Evolutionary conservation across 2,888 invertebrate genomes (phyloP), one percentile per base, ranked within the genome.

Genomic region (Tiliacea citrago): DNA sequence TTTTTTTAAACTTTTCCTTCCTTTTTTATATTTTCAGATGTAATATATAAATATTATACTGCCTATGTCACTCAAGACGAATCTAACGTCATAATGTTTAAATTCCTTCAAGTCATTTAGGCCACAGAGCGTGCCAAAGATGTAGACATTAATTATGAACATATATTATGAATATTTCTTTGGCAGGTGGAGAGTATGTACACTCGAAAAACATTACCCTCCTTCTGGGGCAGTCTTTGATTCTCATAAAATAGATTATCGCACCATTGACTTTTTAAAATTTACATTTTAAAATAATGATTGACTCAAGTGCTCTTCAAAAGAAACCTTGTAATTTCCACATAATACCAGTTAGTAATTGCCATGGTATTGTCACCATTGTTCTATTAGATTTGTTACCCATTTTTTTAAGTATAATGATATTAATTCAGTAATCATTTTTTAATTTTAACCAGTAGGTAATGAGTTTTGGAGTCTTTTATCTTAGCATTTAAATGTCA

Each of bases 321-420:
- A 0, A 6, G 6, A 55, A 61, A 82, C 83, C 79, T 83, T 83
- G 66, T 67, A 0, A 70, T 79, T 78, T 67, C 51, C 53, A 79
- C 68, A 57, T 83, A 79, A 83, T 80, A 68, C 39, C 13, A 55
- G 16, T 0, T 6, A 12, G 21, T 79, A 79, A 80, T 79, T 55
- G n/a, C 24, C 55, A 16, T 47, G 13, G 53, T 58, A 69, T 73
- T 80, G 84, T 73, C 61, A 58, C 81, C 21, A 81, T 80, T 84
- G 81, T 79, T 83, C 45, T 79, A 45, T 0, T 58, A 49, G 24
- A 45, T 47, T 62, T 70, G 63, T 82, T 68, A 42, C 5, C 29
- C 8, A n/a, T 51, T 71, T 69, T 72, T 35, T 49, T 82, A 82
- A 77, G 65, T 65, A 60, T 21, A 2, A 16, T 57, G 18, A 51